Percentiles rank a stretch among this genome's conserved stretches.
These are phyloP conservation scores for Listrodromus nycthemerus DNA, from an alignment of 2,888 invertebrate genomes.

Conservation along the genomic window DNA sequence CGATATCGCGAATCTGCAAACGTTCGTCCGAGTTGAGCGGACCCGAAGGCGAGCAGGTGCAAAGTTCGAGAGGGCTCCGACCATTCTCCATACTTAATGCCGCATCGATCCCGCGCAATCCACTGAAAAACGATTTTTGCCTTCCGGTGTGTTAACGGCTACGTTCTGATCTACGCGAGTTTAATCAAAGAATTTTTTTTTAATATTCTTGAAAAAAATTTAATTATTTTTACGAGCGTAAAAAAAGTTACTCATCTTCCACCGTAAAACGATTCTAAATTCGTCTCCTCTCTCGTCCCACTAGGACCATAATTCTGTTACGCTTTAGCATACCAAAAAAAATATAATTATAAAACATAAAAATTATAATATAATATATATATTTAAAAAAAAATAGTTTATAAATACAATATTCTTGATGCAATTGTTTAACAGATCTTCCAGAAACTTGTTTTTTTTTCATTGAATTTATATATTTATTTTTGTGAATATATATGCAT, in stretches of 20 bases:
- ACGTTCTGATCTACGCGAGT: neutral
- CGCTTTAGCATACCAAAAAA: neutral
- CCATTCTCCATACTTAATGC: constrained; percentile 8
- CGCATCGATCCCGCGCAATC: constrained; percentile 45
- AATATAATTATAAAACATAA: neutral
- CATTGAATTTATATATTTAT: no score
- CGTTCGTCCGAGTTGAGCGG: constrained; percentile 36
- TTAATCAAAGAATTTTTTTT: neutral
- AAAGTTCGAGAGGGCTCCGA: constrained; percentile 52
- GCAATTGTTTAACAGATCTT: no score
- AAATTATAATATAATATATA: no score
- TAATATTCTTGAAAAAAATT: neutral
- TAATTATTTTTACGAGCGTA: neutral
- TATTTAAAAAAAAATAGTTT: no score
- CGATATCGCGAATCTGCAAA: constrained; percentile 68
- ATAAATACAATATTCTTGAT: no score
- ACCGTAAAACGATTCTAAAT: neutral
- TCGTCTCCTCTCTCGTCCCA: neutral
- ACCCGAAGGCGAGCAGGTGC: constrained; percentile 66
- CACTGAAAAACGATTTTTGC: constrained; percentile 46
- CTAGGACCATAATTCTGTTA: neutral
- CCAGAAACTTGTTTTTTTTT: no score
- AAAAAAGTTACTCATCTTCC: neutral
- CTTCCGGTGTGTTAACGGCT: constrained; percentile 48
- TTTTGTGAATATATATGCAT: no score